A percentile compares a stretch with the other conserved stretches of the same genome.
These are phyloP conservation scores for Mixornis gularis DNA, from an alignment of 2,113 vertebrate species.

Conservation along the genomic window DNA sequence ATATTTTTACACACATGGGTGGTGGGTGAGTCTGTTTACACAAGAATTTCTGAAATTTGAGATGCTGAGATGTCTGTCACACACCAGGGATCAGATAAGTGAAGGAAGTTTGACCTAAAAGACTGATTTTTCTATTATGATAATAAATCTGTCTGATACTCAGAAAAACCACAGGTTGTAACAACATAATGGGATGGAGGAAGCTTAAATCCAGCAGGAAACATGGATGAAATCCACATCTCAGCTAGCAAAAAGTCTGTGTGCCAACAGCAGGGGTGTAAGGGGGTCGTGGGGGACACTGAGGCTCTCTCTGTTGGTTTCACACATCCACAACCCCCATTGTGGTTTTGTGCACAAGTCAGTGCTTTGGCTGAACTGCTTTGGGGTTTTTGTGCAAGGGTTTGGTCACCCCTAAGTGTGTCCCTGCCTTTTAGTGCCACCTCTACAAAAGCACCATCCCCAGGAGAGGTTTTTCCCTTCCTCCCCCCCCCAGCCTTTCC, in stretches of 20 bases:
- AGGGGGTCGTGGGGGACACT: rapidly evolving
- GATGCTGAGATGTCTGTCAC: background rate
- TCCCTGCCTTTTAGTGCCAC: background rate
- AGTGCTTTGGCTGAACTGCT: background rate
- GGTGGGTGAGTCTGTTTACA: background rate
- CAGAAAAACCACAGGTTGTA: background rate
- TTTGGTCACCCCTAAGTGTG: background rate
- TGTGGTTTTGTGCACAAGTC: background rate
- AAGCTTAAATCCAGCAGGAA: background rate
- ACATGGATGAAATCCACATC: background rate
- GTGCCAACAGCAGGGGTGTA: background rate
- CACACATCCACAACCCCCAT: background rate
- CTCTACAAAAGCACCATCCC: background rate
- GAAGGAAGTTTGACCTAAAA: background rate
- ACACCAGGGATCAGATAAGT: background rate
- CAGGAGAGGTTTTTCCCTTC: background rate
- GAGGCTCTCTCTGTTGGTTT: background rate
- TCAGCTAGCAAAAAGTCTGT: background rate
- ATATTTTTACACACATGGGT: background rate
- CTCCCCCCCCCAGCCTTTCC: background rate
- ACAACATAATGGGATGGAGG: background rate
- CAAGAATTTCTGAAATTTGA: background rate
- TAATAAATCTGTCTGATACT: background rate
- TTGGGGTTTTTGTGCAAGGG: background rate
- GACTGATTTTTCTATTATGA: background rate